Evolutionary conservation across 2,113 vertebrate species (phyloP), one percentile per base, ranked within the genome.

Genomic region (Meriones unguiculatus): DNA sequence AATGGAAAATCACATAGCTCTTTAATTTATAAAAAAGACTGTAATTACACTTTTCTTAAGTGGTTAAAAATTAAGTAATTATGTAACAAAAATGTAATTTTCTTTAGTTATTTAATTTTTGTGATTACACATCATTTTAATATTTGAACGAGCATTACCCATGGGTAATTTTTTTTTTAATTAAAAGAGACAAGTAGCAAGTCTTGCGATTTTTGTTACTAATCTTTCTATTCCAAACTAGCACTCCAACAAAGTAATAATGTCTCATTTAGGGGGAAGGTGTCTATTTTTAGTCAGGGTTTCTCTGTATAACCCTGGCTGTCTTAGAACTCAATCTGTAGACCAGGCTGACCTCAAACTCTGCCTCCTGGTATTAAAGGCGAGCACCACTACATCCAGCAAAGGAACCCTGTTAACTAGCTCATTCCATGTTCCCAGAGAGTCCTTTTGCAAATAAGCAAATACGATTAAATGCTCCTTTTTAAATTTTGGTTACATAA

Each of bases 11-110:
- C 86, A 65, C 57, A 50, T 87, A 52, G 22, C 35, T 90, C 41
- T 72, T 87, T 94, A 90, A 82, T 72, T 93, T 90, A 54, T 77
- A 82, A 87, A 93, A 92, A 50, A 59, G 88, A 95, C 32, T 64
- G 38, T 7, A 77, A 87, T 90, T 92, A 86, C 28, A n/a, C 15
- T 90, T 81, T 46, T 15, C n/a, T 93, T 77, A 18, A 85, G 52
- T 84, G 30, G 15, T 77, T 90, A 96, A 94, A 96, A 95, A 82
- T 84, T 46, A 72, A 22, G 93, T 30, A 14, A 78, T 93, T 65
- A 89, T 85, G 35, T 69, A 85, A 25, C 57, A 87, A 84, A 24
- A 62, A 82, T 41, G 24, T 28, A 84, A n/a, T 64, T 84, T 84
- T 82, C 80, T 38, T 84, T 84, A 28, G 57, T 25, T 84, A 28